Evolutionary conservation across 2,113 vertebrate species (phyloP).

Genomic region (Neolamprologus sp.): DNA sequence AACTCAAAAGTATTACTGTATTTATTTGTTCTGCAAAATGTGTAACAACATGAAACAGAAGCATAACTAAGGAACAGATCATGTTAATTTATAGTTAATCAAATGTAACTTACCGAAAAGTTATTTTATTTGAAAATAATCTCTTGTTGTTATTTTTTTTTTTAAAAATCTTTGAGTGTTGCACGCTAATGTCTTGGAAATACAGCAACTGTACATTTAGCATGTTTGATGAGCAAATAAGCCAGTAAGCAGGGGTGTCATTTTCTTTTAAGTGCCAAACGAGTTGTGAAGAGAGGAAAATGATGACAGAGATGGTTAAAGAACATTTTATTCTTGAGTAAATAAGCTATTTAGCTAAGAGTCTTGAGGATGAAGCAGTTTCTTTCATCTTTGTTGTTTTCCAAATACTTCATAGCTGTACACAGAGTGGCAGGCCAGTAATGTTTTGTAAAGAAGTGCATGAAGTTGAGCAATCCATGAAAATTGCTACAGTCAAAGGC

Average conservation of each 20-base stretch:
- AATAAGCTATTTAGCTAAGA: background rate
- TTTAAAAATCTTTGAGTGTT: background rate
- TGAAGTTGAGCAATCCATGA: background rate
- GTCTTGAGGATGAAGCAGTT: background rate
- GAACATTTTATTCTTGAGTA: background rate
- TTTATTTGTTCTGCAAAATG: background rate
- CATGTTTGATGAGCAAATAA: accelerated
- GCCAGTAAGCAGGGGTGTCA: accelerated
- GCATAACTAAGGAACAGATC: background rate
- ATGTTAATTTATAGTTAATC: no score
- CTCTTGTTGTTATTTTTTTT: accelerated
- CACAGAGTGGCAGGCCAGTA: background rate
- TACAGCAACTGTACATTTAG: background rate
- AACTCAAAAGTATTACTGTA: background rate
- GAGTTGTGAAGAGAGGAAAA: accelerated
- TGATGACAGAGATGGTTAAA: background rate
- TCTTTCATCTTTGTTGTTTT: background rate
- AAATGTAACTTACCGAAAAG: accelerated
- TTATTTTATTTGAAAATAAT: no score
- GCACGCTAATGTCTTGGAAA: background rate
- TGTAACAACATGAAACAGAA: background rate
- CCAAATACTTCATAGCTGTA: background rate
- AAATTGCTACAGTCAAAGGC: background rate
- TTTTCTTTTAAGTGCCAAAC: background rate
- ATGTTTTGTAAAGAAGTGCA: background rate